phyloP scores from a whole-genome alignment of 2,888 invertebrate genomes.

The Chirona hameri region DNA sequence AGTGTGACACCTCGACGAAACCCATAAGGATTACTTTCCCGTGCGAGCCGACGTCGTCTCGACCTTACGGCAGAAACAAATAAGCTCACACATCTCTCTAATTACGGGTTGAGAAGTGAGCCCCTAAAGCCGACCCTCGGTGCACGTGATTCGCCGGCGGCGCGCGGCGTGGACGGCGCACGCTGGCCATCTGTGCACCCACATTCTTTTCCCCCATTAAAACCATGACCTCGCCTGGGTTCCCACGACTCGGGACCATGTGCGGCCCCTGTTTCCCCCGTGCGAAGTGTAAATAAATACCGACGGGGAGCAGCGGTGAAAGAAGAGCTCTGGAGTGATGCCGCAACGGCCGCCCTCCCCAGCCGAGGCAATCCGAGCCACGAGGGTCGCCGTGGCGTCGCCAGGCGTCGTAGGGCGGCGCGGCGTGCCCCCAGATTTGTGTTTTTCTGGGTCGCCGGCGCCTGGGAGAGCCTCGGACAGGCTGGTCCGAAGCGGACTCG shows the following conservation, averaged over 20 bases:
- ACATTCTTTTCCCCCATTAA: conserved; percentile 5
- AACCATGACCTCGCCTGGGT: background rate
- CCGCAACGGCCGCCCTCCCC: background rate
- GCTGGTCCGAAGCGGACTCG: background rate
- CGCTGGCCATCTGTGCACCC: conserved; percentile 6
- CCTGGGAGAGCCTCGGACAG: background rate
- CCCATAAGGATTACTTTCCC: background rate
- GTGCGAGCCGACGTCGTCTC: background rate
- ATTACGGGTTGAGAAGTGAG: conserved; percentile 5
- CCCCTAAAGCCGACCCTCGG: background rate
- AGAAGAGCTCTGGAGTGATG: background rate
- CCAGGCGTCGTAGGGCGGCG: background rate
- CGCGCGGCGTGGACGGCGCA: background rate
- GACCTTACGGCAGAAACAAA: conserved; percentile 9
- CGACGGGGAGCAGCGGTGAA: background rate
- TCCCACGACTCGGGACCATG: background rate
- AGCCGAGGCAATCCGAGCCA: background rate
- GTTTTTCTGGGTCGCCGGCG: conserved; percentile 22
- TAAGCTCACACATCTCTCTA: conserved; percentile 14
- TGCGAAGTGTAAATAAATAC: conserved; percentile 13
- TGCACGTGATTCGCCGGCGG: conserved; percentile 5
- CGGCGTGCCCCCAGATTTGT: background rate
- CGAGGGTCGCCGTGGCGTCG: background rate
- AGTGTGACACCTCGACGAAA: background rate
- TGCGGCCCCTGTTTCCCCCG: conserved; percentile 1